These are phyloP conservation scores for Nettapus auritus DNA, from an alignment of 2,113 vertebrate genomes.

Conservation along the genomic window DNA sequence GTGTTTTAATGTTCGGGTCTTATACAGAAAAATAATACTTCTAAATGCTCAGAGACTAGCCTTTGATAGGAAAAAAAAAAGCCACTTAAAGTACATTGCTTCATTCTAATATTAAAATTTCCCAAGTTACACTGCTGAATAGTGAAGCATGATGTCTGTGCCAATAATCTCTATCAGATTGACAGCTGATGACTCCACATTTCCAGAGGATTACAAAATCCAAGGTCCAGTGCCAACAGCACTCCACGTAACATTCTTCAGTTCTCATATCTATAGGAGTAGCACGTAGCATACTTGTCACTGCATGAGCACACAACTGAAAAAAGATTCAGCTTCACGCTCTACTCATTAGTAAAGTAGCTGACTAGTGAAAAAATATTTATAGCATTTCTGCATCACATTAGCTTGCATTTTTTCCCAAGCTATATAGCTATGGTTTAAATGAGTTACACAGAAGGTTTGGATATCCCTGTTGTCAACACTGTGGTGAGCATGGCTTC, in stretches of 20 bases:
- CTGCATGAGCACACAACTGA: not conserved
- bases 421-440: not conserved
- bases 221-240: not conserved
- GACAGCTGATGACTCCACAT: not conserved
- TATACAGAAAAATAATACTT: not conserved
- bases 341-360: not conserved
- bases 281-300: not conserved
- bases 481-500: slow-evolving; percentile 21
- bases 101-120: not conserved
- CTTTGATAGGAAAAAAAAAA: not conserved
- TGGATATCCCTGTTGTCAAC: slow-evolving; percentile 7
- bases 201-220: not conserved
- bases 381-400: not conserved
- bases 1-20: not conserved
- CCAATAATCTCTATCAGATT: not conserved
- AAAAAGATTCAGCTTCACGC: not conserved
- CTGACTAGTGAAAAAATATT: not conserved
- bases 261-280: not conserved
- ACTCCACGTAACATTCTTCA: not conserved
- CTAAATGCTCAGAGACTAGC: not conserved
- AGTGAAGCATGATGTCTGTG: not conserved
- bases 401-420: not conserved
- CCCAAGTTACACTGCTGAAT: not conserved
- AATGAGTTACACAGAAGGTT: slow-evolving; percentile 11
- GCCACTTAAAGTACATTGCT: not conserved